These are phyloP conservation scores for Heliconius congener DNA, from an alignment of 1,140 invertebrate genomes.

Conservation along the genomic window DNA sequence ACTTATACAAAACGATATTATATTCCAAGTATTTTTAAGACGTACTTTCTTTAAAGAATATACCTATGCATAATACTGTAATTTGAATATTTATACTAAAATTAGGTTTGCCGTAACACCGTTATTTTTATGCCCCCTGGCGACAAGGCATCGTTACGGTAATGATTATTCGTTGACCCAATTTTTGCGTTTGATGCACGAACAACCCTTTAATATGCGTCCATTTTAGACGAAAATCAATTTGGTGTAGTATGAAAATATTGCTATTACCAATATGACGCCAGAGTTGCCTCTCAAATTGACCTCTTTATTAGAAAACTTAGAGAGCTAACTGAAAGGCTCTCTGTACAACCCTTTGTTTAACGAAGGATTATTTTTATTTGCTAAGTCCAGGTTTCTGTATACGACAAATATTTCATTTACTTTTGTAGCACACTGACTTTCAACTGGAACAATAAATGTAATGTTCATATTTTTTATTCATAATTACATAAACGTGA, in stretches of 20 bases:
- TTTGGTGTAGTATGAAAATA: not conserved
- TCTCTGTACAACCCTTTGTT: not conserved
- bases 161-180: slow-evolving; percentile 12
- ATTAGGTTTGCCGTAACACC: not conserved
- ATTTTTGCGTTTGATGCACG: slow-evolving; percentile 14
- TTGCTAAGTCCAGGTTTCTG: not conserved
- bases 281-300: not conserved
- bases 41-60: too few species aligned
- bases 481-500: not conserved
- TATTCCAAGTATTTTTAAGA: too few species aligned
- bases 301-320: not conserved
- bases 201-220: not conserved
- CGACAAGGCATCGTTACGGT: slow-evolving; percentile 1
- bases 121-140: not conserved
- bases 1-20: too few species aligned
- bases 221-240: slow-evolving; percentile 7
- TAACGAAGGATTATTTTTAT: not conserved
- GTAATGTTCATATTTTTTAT: not conserved
- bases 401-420: not conserved
- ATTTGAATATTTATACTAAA: slow-evolving; percentile 8
- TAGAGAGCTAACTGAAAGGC: not conserved
- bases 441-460: not conserved
- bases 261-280: not conserved
- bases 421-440: not conserved
- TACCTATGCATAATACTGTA: not conserved